Evolutionary conservation across 2,113 vertebrate species (phyloP).

Genomic region (Barnardius zonarius): DNA sequence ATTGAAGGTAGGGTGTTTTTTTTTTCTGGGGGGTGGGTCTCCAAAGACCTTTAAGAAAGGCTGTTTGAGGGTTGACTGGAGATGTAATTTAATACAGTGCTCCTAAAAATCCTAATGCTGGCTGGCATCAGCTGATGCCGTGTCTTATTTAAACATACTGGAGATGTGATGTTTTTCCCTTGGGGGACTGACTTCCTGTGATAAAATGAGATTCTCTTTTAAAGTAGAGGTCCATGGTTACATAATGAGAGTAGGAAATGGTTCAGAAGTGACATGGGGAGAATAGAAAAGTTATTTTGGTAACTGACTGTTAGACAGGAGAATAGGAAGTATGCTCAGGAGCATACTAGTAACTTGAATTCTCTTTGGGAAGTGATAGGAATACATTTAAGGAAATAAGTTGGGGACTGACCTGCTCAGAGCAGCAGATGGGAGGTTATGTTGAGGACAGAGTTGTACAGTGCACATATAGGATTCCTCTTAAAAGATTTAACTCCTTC

Average conservation of each 20-base stretch:
- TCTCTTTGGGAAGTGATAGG: background rate
- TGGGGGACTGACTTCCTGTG: conserved; percentile 34
- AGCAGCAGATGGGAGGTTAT: background rate
- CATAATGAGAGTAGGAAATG: conserved; percentile 47
- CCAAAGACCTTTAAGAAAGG: background rate
- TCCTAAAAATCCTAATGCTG: background rate
- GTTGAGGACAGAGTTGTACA: background rate
- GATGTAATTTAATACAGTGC: background rate
- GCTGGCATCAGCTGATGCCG: background rate
- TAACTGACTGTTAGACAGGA: background rate
- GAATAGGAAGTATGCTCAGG: background rate
- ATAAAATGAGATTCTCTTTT: conserved; percentile 57
- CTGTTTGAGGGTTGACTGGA: background rate
- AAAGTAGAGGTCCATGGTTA: background rate
- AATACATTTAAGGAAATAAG: background rate
- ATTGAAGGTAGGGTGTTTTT: background rate
- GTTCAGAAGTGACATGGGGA: background rate
- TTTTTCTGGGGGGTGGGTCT: background rate
- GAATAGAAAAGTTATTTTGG: conserved; percentile 2
- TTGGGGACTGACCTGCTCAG: background rate
- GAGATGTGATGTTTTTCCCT: background rate
- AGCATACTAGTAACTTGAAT: background rate
- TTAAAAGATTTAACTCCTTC: background rate
- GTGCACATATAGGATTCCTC: background rate
- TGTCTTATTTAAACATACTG: background rate